Evolutionary conservation across 1,140 invertebrate genomes (phyloP).

Genomic region (Solenopsis fugax): DNA sequence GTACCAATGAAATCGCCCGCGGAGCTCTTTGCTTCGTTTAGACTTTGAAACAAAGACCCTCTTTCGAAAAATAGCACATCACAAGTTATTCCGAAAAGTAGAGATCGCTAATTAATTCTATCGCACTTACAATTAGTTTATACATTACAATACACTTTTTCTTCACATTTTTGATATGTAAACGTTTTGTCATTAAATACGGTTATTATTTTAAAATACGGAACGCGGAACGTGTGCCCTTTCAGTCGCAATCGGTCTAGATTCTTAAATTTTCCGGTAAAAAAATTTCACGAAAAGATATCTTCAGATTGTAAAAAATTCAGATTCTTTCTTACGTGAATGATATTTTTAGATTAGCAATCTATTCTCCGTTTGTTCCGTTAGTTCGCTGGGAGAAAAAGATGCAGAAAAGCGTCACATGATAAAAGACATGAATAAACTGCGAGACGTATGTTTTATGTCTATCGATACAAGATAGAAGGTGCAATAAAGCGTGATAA

Average conservation of each 20-base stretch:
- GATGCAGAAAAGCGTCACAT: conserved; percentile 1
- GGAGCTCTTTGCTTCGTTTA: conserved; percentile 33
- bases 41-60: conserved; percentile 22
- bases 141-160: neutral
- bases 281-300: neutral
- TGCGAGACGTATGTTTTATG: conserved; percentile 35
- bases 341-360: neutral
- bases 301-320: neutral
- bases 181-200: neutral
- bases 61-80: conserved; percentile 29
- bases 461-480: conserved; percentile 53
- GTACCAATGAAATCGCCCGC: conserved; percentile 34
- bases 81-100: conserved; percentile 23
- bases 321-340: neutral
- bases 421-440: conserved; percentile 47
- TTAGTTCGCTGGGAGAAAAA: neutral
- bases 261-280: neutral
- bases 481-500: conserved; percentile 50
- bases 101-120: conserved; percentile 32
- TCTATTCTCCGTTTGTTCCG: neutral
- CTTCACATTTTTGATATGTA: neutral
- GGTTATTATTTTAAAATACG: neutral
- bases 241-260: neutral
- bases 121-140: neutral
- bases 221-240: neutral